Base-by-base conservation (phyloP, 2,888 invertebrate species). In the Drosophila mayaguana region DNA sequence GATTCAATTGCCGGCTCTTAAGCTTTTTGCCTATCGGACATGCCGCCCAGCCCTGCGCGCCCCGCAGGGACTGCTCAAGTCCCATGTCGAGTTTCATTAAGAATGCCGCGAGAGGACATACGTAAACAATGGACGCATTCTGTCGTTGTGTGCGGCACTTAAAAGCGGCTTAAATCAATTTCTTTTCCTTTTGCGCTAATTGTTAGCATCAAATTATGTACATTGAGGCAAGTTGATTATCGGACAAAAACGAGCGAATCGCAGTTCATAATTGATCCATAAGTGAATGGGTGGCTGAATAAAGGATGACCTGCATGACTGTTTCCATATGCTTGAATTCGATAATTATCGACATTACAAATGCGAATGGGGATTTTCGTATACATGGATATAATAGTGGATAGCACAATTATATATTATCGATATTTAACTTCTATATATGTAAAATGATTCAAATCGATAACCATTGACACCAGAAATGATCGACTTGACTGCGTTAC, bases 111-210 rank as follows among this genome's bases (percentile, higher is more conserved):
- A 46, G 48, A 38, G 56, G 64, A 73, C 54, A 28, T 34, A 18
- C 25, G 40, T 63, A 75, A 76, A 71, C 70, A 84, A 74, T 69
- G 78, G 51, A 62, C 55, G 54, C 53, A 48, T 71, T 34, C 60
- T 50, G 42, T 57, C 28, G 48, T 42, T 20, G 34, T 61, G 54
- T 32, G 55, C 43, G 69, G 43, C 68, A 61, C 60, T 65, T 72
- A 40, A 80, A 80, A 72, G 72, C 72, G 56, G 72, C 72, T 81
- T 77, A 72, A 81, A 67, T 72, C 64, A 60, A 77, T 69, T 73
- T 80, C 20, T 70, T 66, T 61, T 48, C 56, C 75, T 32, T 14
- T 50, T 20, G 64, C 77, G 62, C 67, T 79, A 77, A 81, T 81
- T 81, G 74, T 74, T 70, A 22, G 68, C 64, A 68, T 70, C 69